Base-by-base conservation (phyloP, 2,113 vertebrate species). In the Malurus alboscapulatus region DNA sequence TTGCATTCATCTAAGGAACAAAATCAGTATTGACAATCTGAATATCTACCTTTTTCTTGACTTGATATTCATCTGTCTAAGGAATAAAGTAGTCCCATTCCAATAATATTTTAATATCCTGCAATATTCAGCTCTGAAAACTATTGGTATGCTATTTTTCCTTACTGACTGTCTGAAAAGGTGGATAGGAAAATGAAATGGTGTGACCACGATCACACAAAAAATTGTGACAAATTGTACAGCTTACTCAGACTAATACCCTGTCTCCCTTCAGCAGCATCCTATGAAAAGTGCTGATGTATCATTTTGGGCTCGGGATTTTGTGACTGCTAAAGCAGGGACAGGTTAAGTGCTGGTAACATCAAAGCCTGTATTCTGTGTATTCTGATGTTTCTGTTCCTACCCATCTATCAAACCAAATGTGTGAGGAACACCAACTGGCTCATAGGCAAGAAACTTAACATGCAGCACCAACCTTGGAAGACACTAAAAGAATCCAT, bases 371-470 rank as follows among this genome's bases (percentile, higher is more conserved):
- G 8, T 38, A 10, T 72, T 73, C 73, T 53, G 12, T 18, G 59
- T 57, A 65, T 55, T 54, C 40, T 84, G 38, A 38, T 38, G 11
- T 68, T 8, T 0, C 17, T 51, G 7, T 68, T 80, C 30, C 87
- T 44, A 69, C 36, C 32, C 12, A 34, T 65, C 44, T 27, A 8
- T 29, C 12, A 74, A 71, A 82, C 6, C 68, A 73, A 65, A 40
- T 0, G 1, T 9, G 10, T 3, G 2, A 89, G n/a, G 32, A 63
- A 7, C 44, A 22, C 12, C 21, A 63, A 2, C 10, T 21, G 32
- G 20, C 48, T 89, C 44, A 34, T 6, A 47, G 22, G 17, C 32
- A 63, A 75, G 51, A 54, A 72, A 22, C 13, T 58, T 69, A 24
- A 40, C 24, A 9, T 13, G 4, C 6, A 25, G 50, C 51, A 20